Evolutionary conservation across 2,888 invertebrate species (phyloP).

Genomic region (Leptinotarsa haldemani): DNA sequence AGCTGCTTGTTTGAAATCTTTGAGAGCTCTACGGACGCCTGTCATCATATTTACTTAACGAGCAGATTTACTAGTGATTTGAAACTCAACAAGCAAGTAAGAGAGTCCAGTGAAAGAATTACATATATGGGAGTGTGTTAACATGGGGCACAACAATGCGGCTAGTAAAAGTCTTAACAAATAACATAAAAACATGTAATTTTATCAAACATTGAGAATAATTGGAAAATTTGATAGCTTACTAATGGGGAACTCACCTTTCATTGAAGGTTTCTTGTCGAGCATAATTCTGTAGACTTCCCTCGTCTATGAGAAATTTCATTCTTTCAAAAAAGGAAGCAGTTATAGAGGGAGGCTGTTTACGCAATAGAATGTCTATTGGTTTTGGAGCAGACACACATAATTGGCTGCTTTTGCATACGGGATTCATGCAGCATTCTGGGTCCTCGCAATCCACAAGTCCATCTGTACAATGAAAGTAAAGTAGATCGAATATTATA

Average conservation of each 20-base stretch:
- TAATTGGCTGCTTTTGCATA: constrained; percentile 87
- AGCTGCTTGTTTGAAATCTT: constrained; percentile 13
- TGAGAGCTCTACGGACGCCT: background rate
- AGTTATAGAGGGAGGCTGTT: constrained; percentile 96
- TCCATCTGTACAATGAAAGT: constrained; percentile 78
- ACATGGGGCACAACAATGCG: constrained; percentile 89
- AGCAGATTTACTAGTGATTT: constrained; percentile 18
- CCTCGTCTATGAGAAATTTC: constrained; percentile 98
- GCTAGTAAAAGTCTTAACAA: constrained; percentile 58
- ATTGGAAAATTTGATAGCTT: constrained; percentile 14
- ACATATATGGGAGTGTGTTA: constrained; percentile 68
- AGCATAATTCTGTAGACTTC: constrained; percentile 97
- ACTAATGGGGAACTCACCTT: constrained; percentile 74
- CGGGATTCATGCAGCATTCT: constrained; percentile 90
- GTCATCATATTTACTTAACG: constrained; percentile 3
- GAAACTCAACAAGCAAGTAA: constrained; percentile 45
- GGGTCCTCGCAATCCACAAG: constrained; percentile 98
- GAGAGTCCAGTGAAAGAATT: constrained; percentile 50
- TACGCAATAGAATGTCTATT: constrained; percentile 92
- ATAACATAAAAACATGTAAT: constrained; percentile 54
- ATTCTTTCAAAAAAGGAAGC: constrained; percentile 98
- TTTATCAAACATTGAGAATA: constrained; percentile 31
- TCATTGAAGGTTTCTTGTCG: constrained; percentile 96
- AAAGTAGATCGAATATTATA: background rate
- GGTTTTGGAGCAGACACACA: constrained; percentile 97